phyloP scores from a whole-genome alignment of 2,888 invertebrate species.

The Lacanobia wlatinum region DNA sequence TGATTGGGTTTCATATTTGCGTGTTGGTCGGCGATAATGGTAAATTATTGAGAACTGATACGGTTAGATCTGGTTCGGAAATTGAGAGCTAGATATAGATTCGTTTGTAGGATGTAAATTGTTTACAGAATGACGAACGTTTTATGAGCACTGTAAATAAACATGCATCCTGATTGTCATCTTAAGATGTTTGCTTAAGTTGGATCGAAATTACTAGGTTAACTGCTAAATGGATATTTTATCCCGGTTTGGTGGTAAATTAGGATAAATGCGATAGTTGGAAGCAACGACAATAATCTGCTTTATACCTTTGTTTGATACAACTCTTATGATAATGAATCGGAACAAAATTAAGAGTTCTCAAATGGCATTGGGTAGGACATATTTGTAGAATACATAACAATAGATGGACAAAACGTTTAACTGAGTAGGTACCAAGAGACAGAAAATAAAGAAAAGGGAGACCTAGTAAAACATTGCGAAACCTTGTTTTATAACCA shows the following conservation, averaged over 20 bases:
- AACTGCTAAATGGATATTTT: background rate
- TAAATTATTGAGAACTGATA: conserved; percentile 43
- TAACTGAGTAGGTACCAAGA: no score
- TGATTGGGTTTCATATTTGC: conserved; percentile 51
- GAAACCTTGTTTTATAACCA: background rate
- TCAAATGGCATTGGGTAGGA: no score
- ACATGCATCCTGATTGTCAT: background rate
- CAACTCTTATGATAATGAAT: background rate
- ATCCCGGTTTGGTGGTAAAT: background rate
- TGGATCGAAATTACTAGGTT: background rate
- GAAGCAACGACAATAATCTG: background rate
- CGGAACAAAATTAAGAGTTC: no score
- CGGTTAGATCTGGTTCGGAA: conserved; percentile 15
- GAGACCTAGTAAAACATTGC: background rate
- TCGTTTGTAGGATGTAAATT: conserved; percentile 1
- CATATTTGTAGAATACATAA: no score
- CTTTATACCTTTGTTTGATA: background rate
- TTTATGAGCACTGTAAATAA: conserved; percentile 14
- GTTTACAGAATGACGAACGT: background rate
- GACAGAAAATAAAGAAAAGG: no score
- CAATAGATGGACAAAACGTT: no score
- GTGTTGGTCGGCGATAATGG: conserved; percentile 49
- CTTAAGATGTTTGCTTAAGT: background rate
- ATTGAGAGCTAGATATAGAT: conserved; percentile 9
- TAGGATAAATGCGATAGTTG: background rate